Evolutionary conservation across 2,797 vertebrate genomes (phyloP).

Genomic region (Hippopotamyrus pictus): DNA sequence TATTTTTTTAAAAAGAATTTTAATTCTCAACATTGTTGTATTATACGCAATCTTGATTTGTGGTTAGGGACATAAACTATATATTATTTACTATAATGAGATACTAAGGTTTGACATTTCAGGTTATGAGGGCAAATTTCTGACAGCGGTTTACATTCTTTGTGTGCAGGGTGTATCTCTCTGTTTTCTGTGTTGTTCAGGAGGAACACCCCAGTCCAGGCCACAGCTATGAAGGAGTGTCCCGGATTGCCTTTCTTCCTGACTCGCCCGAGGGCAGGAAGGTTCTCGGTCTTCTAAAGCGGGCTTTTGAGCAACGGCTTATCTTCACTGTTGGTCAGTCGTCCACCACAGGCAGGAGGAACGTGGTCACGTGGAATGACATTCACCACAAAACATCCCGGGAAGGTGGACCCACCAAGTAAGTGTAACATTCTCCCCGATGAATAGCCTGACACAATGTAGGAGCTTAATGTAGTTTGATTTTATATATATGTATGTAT

Average conservation of each 20-base stretch:
- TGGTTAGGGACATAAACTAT: not conserved
- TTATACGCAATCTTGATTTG: not conserved
- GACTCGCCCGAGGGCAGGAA: constrained; percentile 47
- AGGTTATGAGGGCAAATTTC: not conserved
- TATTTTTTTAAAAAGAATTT: not conserved
- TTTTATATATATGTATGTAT: not conserved
- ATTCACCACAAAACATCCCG: constrained; percentile 66
- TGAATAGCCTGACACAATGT: not conserved
- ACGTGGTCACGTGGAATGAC: constrained; percentile 67
- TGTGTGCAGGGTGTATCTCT: not conserved
- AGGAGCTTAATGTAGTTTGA: not conserved
- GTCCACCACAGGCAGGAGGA: constrained; percentile 54
- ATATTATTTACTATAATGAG: not conserved
- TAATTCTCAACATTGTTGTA: not conserved
- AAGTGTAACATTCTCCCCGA: constrained; percentile 26
- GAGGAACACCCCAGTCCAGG: constrained; percentile 60
- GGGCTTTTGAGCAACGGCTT: constrained; percentile 60
- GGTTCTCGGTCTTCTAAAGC: constrained; percentile 43
- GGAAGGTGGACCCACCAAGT: constrained; percentile 56
- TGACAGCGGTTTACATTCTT: not conserved
- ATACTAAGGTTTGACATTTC: not conserved
- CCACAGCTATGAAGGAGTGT: constrained; percentile 43
- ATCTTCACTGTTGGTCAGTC: constrained; percentile 63
- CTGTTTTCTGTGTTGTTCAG: constrained; percentile 33
- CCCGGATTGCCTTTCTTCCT: constrained; percentile 58